These are phyloP conservation scores for Drosophila nebulosa DNA, from an alignment of 1,140 invertebrate species.

Conservation along the genomic window DNA sequence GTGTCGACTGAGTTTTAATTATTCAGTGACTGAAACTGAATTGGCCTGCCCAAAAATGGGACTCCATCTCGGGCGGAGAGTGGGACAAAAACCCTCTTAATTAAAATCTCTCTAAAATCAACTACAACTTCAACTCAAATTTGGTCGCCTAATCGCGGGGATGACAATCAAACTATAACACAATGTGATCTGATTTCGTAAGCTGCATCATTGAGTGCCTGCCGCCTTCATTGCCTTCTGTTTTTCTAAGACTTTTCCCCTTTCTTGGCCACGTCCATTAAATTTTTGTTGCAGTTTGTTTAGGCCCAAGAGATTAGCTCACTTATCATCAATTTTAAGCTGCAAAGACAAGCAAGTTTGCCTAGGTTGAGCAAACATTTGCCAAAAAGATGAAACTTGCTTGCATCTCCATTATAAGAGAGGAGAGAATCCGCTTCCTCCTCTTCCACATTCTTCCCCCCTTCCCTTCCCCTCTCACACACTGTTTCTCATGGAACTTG, in stretches of 20 bases:
- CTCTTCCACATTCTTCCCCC: neutral
- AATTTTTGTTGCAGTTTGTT: neutral
- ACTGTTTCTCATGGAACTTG: conserved; percentile 44
- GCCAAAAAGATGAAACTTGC: neutral
- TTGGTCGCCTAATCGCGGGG: no score
- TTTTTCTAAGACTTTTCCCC: neutral
- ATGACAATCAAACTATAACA: no score
- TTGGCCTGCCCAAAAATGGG: neutral
- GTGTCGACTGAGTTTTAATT: conserved; percentile 59
- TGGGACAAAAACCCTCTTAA: no score
- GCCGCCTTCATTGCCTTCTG: no score
- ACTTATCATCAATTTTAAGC: conserved; percentile 1
- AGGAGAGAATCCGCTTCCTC: neutral
- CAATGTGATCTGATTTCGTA: no score
- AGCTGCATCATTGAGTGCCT: no score
- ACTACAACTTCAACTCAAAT: no score
- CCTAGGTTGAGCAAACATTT: neutral
- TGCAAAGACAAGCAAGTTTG: neutral
- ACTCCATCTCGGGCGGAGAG: no score
- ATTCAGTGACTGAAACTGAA: conserved; percentile 42
- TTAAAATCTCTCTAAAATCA: no score
- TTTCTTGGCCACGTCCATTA: neutral
- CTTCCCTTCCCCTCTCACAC: neutral
- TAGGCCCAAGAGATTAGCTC: neutral
- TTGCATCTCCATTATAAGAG: neutral